Percentiles rank a stretch among this genome's conserved stretches.
Conservation (phyloP, 2,888 invertebrate species). For the Autographa pulchrina region DNA sequence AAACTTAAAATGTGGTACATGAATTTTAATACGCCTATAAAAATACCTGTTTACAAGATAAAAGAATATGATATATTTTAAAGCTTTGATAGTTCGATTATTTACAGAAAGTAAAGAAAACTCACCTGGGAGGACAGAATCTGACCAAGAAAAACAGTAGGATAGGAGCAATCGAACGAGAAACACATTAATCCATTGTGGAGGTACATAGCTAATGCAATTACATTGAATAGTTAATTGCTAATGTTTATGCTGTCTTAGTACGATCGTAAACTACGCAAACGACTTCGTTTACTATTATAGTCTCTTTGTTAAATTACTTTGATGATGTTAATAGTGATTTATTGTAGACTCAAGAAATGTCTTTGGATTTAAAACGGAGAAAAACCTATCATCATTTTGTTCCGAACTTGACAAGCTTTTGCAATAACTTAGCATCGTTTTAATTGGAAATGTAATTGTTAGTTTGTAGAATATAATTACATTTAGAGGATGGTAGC, state of each 20-base stretch:
- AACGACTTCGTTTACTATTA: slow-evolving; percentile 49
- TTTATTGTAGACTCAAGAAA: slow-evolving; percentile 21
- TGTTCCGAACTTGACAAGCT: too few species aligned
- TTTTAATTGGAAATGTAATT: too few species aligned
- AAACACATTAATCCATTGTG: slow-evolving; percentile 54
- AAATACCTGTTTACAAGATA: too few species aligned
- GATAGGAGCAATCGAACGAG: slow-evolving; percentile 44
- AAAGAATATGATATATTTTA: slow-evolving; percentile 15
- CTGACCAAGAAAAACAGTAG: slow-evolving; percentile 40
- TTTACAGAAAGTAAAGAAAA: slow-evolving; percentile 44
- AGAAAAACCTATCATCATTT: too few species aligned
- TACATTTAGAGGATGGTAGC: too few species aligned
- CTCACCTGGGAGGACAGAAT: slow-evolving; percentile 34
- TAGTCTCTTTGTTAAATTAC: slow-evolving; percentile 44
- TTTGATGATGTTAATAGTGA: slow-evolving; percentile 22
- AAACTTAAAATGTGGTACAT: too few species aligned
- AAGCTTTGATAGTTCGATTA: slow-evolving; percentile 18
- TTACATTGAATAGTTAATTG: slow-evolving; percentile 59
- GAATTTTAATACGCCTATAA: too few species aligned
- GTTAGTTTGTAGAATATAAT: too few species aligned
- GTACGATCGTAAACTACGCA: slow-evolving; percentile 47
- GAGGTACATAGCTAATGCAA: slow-evolving; percentile 46
- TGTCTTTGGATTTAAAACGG: neutral
- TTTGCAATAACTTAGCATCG: too few species aligned
- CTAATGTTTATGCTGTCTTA: slow-evolving; percentile 51